phyloP scores from a whole-genome alignment of 1,140 invertebrate species.

The Penaeus indicus region DNA sequence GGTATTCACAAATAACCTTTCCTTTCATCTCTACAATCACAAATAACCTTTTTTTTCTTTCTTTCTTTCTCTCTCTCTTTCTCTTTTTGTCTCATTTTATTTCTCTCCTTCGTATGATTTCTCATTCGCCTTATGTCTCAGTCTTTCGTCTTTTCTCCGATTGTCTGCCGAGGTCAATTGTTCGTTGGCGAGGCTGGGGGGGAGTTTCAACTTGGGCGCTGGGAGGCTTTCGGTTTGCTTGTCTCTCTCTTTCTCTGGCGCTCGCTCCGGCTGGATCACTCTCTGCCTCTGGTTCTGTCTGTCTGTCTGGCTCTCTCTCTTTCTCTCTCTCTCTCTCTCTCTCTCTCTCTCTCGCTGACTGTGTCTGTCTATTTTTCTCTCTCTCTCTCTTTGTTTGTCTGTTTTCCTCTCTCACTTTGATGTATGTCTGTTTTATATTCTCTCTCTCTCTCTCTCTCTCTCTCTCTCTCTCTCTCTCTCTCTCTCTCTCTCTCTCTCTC shows the following conservation, averaged over 20 bases:
- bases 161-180: background rate
- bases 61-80: background rate
- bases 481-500: constrained; percentile 29
- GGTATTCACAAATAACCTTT: constrained; percentile 26
- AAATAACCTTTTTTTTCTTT: background rate
- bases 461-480: background rate
- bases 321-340: background rate
- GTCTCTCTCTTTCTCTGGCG: constrained; percentile 3
- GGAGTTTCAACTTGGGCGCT: too few species aligned
- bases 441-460: background rate
- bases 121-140: background rate
- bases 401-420: background rate
- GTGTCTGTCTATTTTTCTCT: background rate
- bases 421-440: background rate
- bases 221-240: background rate
- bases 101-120: background rate
- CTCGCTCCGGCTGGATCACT: background rate
- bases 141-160: background rate
- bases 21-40: background rate
- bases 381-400: background rate
- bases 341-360: background rate
- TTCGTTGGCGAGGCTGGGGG: too few species aligned
- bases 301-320: background rate
- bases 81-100: background rate
- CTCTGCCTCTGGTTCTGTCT: background rate